phyloP scores from a whole-genome alignment of 2,888 invertebrate genomes.

The Cinara cedri region DNA sequence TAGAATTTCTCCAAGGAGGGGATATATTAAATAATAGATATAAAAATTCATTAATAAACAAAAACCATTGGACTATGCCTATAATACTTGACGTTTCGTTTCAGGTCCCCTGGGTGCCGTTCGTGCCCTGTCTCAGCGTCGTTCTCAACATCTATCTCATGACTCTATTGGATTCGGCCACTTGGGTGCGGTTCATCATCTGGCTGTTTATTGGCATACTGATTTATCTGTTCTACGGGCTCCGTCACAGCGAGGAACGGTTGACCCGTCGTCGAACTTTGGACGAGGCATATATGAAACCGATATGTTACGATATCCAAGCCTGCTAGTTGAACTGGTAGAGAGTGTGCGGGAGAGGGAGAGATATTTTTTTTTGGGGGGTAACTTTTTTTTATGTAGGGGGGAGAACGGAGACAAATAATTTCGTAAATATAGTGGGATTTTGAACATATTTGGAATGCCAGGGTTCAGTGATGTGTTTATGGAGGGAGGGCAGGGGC shows the following conservation, averaged over 20 bases:
- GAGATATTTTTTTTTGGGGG: neutral
- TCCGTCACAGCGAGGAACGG: constrained; percentile 71
- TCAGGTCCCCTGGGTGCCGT: constrained; percentile 80
- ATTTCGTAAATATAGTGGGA: neutral
- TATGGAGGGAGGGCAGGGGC: neutral
- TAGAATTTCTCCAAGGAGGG: too few relatives aligned
- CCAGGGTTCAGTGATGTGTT: constrained; percentile 1
- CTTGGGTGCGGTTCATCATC: constrained; percentile 82
- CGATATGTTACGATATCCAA: constrained; percentile 39
- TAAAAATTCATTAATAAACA: too few relatives aligned
- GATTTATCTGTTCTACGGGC: constrained; percentile 87
- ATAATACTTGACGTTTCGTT: neutral
- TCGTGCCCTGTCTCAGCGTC: constrained; percentile 80
- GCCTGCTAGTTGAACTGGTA: neutral
- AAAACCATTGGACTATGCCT: too few relatives aligned
- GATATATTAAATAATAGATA: too few relatives aligned
- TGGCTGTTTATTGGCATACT: constrained; percentile 84
- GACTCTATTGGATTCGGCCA: constrained; percentile 76
- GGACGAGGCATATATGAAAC: constrained; percentile 43
- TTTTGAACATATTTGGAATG: too few relatives aligned
- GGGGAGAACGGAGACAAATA: too few relatives aligned
- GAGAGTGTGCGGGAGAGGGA: neutral
- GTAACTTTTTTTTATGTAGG: too few relatives aligned
- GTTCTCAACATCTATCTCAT: constrained; percentile 84
- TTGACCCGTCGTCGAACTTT: neutral